Conservation (phyloP, 2,888 invertebrate species). For the Drosophila rellima region DNA sequence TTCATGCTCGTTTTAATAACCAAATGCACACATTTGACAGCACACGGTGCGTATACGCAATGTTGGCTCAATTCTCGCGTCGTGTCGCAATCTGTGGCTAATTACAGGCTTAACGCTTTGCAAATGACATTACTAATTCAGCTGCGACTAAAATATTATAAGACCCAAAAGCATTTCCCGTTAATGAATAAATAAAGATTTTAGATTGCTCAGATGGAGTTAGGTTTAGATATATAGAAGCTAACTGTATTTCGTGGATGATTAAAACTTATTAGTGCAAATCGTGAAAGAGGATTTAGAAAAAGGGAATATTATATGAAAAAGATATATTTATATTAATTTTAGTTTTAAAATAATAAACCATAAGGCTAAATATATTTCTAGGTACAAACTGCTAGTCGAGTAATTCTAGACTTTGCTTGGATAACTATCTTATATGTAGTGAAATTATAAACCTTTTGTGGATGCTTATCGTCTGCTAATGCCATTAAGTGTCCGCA, state of each 20-base stretch:
- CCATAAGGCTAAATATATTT: not conserved
- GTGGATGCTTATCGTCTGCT: slow-evolving; percentile 30
- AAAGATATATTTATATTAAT: too few relatives aligned
- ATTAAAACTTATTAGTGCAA: not conserved
- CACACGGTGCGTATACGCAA: slow-evolving; percentile 61
- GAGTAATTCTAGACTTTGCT: not conserved
- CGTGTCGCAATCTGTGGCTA: slow-evolving; percentile 43
- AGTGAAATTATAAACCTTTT: slow-evolving; percentile 3
- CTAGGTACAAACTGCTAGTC: not conserved
- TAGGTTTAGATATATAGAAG: not conserved
- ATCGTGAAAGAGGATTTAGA: too few relatives aligned
- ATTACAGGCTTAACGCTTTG: slow-evolving; percentile 28
- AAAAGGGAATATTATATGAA: too few relatives aligned
- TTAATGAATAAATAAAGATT: slow-evolving; percentile 1
- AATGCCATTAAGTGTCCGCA: slow-evolving; percentile 15
- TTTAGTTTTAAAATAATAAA: not conserved
- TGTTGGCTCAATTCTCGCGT: slow-evolving; percentile 21
- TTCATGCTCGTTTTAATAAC: slow-evolving; percentile 66
- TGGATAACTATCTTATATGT: not conserved
- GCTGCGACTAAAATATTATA: not conserved
- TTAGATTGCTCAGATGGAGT: not conserved
- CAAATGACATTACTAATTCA: slow-evolving; percentile 32
- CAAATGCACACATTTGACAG: slow-evolving; percentile 24
- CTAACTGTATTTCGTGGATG: not conserved
- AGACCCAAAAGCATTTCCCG: not conserved